These are phyloP conservation scores for Argyrosomus regius DNA, from an alignment of 2,797 vertebrate genomes.

Conservation along the genomic window DNA sequence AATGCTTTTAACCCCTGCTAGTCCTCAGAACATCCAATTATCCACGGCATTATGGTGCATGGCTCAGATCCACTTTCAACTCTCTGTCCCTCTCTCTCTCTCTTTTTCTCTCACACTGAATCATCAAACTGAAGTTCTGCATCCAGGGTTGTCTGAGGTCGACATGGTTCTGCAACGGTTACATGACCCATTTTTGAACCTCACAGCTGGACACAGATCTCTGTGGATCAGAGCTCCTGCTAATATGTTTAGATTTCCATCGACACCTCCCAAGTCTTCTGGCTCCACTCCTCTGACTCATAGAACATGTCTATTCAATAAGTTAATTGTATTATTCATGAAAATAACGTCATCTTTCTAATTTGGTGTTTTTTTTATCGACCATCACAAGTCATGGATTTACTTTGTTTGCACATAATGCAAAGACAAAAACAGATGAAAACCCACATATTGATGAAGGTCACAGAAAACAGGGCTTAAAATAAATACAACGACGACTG, in stretches of 20 bases:
- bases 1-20: slow-evolving; percentile 28
- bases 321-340: too few relatives aligned
- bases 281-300: not conserved
- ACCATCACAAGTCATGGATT: not conserved
- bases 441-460: not conserved
- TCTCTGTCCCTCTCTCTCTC: not conserved
- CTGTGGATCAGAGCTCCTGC: not conserved
- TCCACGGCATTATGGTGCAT: not conserved
- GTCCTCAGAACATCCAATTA: slow-evolving; percentile 32
- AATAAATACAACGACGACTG: slow-evolving; percentile 12
- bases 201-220: slow-evolving; percentile 14
- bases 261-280: not conserved
- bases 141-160: slow-evolving; percentile 24
- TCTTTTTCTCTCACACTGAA: not conserved
- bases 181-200: slow-evolving; percentile 19
- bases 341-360: not conserved
- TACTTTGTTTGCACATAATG: not conserved
- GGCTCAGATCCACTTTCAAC: slow-evolving; percentile 12
- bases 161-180: slow-evolving; percentile 6
- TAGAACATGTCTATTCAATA: not conserved
- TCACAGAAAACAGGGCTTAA: slow-evolving; percentile 10
- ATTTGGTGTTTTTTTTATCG: not conserved
- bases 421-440: not conserved
- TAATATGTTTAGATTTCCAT: not conserved
- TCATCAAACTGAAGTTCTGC: not conserved